Percentiles rank a stretch among this genome's conserved stretches.
Conservation (phyloP, 1,140 invertebrate species). For the Pogonomyrmex californicus region DNA sequence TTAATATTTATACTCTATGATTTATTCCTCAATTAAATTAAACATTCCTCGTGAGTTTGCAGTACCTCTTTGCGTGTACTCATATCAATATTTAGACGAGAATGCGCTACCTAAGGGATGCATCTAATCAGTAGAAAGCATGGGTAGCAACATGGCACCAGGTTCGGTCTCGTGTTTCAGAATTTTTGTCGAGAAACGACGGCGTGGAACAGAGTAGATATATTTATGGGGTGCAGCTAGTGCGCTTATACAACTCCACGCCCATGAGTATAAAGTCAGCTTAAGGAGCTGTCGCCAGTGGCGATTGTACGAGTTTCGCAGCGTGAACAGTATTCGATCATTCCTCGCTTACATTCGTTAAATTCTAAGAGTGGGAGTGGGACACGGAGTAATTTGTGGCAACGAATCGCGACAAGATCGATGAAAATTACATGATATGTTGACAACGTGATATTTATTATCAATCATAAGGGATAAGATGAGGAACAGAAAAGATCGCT, state of each 20-base stretch:
- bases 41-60: neutral
- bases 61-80: constrained; percentile 28
- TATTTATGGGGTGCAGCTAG: constrained; percentile 43
- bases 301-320: constrained; percentile 48
- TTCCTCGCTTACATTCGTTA: constrained; percentile 41
- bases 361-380: neutral
- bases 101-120: constrained; percentile 51
- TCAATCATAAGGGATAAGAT: neutral
- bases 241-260: constrained; percentile 34
- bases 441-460: constrained; percentile 34
- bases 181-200: constrained; percentile 34
- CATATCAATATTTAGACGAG: constrained; percentile 39
- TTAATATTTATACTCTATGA: neutral
- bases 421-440: constrained; percentile 40
- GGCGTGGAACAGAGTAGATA: constrained; percentile 10
- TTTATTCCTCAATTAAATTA: neutral
- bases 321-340: constrained; percentile 17
- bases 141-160: constrained; percentile 2
- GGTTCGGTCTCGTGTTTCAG: constrained; percentile 51
- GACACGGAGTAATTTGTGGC: constrained; percentile 15
- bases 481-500: too few species aligned
- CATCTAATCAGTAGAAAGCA: neutral
- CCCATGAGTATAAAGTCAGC: constrained; percentile 56
- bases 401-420: constrained; percentile 38
- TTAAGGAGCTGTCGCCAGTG: constrained; percentile 41